A percentile compares a stretch with the other conserved stretches of the same genome.
These are phyloP conservation scores for Siderastrea siderea DNA, from an alignment of 92 coral and sea anemone genomes.

Conservation along the genomic window DNA sequence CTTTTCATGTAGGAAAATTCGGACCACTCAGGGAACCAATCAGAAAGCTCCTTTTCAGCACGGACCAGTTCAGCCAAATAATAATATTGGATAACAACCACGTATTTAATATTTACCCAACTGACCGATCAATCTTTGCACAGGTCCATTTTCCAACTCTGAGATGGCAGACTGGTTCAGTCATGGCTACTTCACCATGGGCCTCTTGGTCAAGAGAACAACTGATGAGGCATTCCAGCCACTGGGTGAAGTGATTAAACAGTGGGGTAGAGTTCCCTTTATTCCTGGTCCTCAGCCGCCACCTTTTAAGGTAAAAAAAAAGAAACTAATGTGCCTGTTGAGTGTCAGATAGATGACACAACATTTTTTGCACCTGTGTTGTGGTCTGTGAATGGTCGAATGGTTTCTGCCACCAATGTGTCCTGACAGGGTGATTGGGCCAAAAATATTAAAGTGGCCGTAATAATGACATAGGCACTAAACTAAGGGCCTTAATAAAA, in stretches of 20 bases:
- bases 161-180: slow-evolving; percentile 99
- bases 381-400: background rate
- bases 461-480: too few relatives aligned
- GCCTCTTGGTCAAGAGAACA: slow-evolving; percentile 84
- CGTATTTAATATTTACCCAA: too few relatives aligned
- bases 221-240: slow-evolving; percentile 93
- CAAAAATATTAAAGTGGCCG: too few relatives aligned
- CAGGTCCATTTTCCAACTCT: slow-evolving; percentile 89
- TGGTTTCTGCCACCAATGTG: too few relatives aligned
- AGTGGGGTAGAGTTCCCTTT: slow-evolving; percentile 97
- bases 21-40: too few relatives aligned
- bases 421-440: too few relatives aligned
- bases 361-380: background rate
- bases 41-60: too few relatives aligned
- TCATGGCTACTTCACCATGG: slow-evolving; percentile 98
- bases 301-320: slow-evolving; percentile 77
- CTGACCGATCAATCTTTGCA: background rate
- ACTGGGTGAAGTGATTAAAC: slow-evolving; percentile 94
- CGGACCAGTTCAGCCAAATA: too few relatives aligned
- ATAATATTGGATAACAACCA: too few relatives aligned
- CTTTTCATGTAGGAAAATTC: too few relatives aligned
- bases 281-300: slow-evolving; percentile 98
- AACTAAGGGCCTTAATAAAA: too few relatives aligned
- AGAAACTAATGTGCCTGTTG: background rate
- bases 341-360: background rate